phyloP scores from a whole-genome alignment of 2,113 vertebrate genomes.

The Dromaius novaehollandiae region DNA sequence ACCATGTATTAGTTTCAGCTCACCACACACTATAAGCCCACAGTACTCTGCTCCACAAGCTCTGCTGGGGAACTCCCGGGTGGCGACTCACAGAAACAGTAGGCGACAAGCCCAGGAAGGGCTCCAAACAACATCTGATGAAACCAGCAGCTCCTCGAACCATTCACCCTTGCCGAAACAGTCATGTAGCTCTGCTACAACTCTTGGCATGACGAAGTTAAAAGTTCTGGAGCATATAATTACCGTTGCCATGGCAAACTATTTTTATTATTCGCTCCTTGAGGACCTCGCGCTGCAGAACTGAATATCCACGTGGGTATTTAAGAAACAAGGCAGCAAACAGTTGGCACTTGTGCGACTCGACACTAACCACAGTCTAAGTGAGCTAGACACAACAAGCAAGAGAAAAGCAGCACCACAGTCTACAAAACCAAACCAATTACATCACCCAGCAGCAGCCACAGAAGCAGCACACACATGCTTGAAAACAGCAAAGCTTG shows the following conservation, averaged over 20 bases:
- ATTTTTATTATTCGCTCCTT: not conserved
- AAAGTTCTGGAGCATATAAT: not conserved
- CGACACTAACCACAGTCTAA: not conserved
- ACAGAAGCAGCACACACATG: fast-evolving
- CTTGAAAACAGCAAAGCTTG: not conserved
- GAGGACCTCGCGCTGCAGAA: not conserved
- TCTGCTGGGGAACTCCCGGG: not conserved
- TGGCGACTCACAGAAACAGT: fast-evolving
- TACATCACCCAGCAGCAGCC: not conserved
- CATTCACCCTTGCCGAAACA: not conserved
- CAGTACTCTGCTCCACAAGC: not conserved
- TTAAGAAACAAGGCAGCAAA: too few species aligned
- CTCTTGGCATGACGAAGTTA: not conserved
- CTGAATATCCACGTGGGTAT: not conserved
- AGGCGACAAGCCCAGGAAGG: fast-evolving
- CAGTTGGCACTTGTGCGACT: too few species aligned
- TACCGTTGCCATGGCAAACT: not conserved
- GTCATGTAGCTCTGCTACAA: not conserved
- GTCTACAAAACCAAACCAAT: too few species aligned
- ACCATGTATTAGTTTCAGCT: not conserved
- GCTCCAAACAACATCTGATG: not conserved
- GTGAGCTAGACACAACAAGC: not conserved
- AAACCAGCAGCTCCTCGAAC: too few species aligned
- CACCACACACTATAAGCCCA: not conserved
- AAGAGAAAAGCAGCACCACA: not conserved